A percentile compares a stretch with the other conserved stretches of the same genome.
phyloP scores from a whole-genome alignment of 2,888 invertebrate genomes.

The Altica lythri region DNA sequence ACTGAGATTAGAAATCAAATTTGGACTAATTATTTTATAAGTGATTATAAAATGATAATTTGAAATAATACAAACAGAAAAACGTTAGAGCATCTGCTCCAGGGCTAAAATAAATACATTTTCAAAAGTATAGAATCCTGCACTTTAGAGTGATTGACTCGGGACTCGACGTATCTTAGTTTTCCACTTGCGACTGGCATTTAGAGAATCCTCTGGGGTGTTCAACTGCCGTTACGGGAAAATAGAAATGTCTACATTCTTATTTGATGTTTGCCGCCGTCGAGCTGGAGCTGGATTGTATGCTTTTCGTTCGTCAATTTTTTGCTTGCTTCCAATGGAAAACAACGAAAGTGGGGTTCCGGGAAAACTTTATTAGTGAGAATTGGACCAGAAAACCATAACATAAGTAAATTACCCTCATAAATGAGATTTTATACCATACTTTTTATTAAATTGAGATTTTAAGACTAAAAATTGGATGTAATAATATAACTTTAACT shows the following conservation, averaged over 20 bases:
- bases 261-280: slow-evolving; percentile 32
- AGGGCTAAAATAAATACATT: slow-evolving; percentile 31
- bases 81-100: slow-evolving; percentile 13
- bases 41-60: too few species aligned
- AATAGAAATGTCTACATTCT: slow-evolving; percentile 39
- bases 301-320: slow-evolving; percentile 14
- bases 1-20: too few species aligned
- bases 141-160: slow-evolving; percentile 37
- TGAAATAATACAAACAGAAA: too few species aligned
- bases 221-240: slow-evolving; percentile 34
- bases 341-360: not conserved
- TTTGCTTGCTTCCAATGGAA: slow-evolving; percentile 6
- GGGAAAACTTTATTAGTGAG: not conserved
- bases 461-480: not conserved
- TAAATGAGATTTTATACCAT: too few species aligned
- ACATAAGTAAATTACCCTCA: too few species aligned
- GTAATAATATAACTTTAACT: not conserved
- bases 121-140: slow-evolving; percentile 35
- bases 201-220: slow-evolving; percentile 37
- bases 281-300: slow-evolving; percentile 20
- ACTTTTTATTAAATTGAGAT: not conserved
- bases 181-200: slow-evolving; percentile 38
- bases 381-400: too few species aligned
- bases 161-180: slow-evolving; percentile 32
- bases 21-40: too few species aligned